Evolutionary conservation across 2,797 vertebrate genomes (phyloP).

Genomic region (Microchirus variegatus): DNA sequence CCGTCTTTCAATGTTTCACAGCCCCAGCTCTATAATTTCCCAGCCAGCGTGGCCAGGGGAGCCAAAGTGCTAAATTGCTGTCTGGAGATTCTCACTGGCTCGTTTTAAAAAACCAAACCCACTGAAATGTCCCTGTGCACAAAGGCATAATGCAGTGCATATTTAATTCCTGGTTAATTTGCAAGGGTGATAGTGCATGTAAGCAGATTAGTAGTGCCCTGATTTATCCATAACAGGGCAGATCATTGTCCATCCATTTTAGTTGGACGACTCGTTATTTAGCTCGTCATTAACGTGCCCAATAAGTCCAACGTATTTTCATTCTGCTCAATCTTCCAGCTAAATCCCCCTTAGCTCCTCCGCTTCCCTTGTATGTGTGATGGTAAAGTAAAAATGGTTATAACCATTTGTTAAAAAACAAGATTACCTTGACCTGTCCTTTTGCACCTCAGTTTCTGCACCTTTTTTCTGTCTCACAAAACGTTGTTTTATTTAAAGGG

Average conservation of each 20-base stretch:
- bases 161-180: slow-evolving; percentile 80
- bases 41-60: slow-evolving; percentile 58
- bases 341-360: no score
- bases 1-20: slow-evolving; percentile 61
- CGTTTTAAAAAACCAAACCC: slow-evolving; percentile 46
- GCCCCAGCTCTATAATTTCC: slow-evolving; percentile 60
- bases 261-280: slow-evolving; percentile 33
- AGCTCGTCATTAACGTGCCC: slow-evolving; percentile 25
- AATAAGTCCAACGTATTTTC: neutral
- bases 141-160: slow-evolving; percentile 51
- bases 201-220: slow-evolving; percentile 69
- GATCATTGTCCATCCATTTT: slow-evolving; percentile 61
- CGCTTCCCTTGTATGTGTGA: no score
- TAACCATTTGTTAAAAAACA: no score
- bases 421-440: no score
- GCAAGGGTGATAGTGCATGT: slow-evolving; percentile 59
- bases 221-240: slow-evolving; percentile 62
- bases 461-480: no score
- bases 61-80: slow-evolving; percentile 77
- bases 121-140: slow-evolving; percentile 68
- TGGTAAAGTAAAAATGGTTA: no score
- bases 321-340: no score
- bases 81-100: slow-evolving; percentile 70
- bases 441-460: no score
- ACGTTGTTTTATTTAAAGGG: no score